Conservation (phyloP, 2,888 invertebrate genomes). For the Meghimatium bilineatum region DNA sequence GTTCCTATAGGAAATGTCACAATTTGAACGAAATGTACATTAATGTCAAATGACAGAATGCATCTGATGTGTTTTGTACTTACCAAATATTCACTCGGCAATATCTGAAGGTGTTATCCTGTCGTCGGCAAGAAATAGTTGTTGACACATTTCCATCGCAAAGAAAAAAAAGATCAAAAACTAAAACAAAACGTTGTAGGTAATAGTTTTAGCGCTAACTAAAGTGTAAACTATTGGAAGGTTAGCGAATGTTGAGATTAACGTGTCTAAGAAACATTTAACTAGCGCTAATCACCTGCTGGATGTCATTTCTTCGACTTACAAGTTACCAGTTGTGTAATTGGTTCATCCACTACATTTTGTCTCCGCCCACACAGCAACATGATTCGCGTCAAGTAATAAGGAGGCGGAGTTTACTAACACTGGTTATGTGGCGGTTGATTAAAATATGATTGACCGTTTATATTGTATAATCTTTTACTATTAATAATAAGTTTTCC, state of each 20-base stretch:
- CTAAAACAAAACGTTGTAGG: background rate
- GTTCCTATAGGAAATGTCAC: too few relatives aligned
- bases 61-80: background rate
- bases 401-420: background rate
- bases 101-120: background rate
- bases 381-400: background rate
- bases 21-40: too few relatives aligned
- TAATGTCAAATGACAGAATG: too few relatives aligned
- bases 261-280: background rate
- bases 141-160: background rate
- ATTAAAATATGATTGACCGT: too few relatives aligned
- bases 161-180: background rate
- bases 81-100: background rate
- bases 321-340: background rate
- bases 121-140: background rate
- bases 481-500: too few relatives aligned
- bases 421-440: too few relatives aligned
- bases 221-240: background rate
- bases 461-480: too few relatives aligned
- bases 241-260: background rate
- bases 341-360: background rate
- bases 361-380: background rate
- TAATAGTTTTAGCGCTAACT: constrained; percentile 7
- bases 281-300: background rate
- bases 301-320: background rate